Conservation (phyloP, 1,140 invertebrate genomes). For the Aethina tumida region DNA sequence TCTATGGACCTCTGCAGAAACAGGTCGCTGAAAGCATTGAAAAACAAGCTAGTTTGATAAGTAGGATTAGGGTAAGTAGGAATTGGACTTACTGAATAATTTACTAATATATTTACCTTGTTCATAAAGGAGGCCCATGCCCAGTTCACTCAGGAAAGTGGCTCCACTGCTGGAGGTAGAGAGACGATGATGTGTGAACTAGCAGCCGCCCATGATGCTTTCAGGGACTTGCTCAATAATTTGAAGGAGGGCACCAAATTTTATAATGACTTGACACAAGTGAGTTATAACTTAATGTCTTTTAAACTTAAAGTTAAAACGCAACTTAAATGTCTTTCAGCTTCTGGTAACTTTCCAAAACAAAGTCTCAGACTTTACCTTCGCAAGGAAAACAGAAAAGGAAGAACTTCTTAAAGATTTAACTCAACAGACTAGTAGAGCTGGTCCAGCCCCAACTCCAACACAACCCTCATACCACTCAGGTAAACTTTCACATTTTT, state of each 20-base stretch:
- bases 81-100: conserved; percentile 5
- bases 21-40: conserved; percentile 67
- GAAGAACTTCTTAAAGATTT: conserved; percentile 91
- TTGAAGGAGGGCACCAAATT: conserved; percentile 94
- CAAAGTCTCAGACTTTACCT: conserved; percentile 96
- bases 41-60: conserved; percentile 69
- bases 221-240: conserved; percentile 82
- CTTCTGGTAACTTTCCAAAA: conserved; percentile 92
- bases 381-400: conserved; percentile 97
- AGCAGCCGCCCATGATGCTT: conserved; percentile 83
- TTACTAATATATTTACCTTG: not conserved
- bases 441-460: conserved; percentile 42
- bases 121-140: conserved; percentile 51
- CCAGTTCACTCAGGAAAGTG: conserved; percentile 64
- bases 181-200: conserved; percentile 78
- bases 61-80: conserved; percentile 58
- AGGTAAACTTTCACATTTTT: too few relatives aligned
- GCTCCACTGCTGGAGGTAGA: conserved; percentile 52
- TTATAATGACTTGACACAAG: conserved; percentile 93
- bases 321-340: conserved; percentile 39
- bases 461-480: conserved; percentile 47
- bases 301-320: conserved; percentile 3
- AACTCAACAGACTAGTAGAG: conserved; percentile 63
- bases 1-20: conserved; percentile 73
- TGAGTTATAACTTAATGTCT: conserved; percentile 24